Percentiles rank a stretch among this genome's conserved stretches.
phyloP scores from a whole-genome alignment of 2,888 invertebrate species.

The Stomorhina lunata region DNA sequence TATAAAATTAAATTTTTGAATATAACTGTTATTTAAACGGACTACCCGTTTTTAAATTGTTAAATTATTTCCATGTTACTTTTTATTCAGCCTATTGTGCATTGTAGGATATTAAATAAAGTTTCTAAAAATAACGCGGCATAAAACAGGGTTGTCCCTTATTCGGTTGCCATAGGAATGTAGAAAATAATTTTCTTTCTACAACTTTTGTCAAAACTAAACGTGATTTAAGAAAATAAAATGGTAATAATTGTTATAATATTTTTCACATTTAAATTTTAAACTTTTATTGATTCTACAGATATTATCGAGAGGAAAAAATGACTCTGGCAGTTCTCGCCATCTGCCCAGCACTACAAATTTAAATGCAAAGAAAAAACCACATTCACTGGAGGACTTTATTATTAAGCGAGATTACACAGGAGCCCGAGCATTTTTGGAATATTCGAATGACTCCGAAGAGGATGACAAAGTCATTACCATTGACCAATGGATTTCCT shows the following conservation, averaged over 20 bases:
- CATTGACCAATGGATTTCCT: slow-evolving; percentile 93
- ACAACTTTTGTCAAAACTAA: slow-evolving; percentile 4
- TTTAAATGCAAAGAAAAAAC: slow-evolving; percentile 80
- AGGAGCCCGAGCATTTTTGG: slow-evolving; percentile 94
- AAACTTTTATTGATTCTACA: slow-evolving; percentile 72
- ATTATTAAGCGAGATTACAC: slow-evolving; percentile 94
- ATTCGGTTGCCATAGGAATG: slow-evolving; percentile 9
- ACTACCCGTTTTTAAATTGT: too few species aligned
- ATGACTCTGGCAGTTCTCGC: slow-evolving; percentile 83
- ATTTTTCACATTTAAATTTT: neutral
- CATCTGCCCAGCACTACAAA: slow-evolving; percentile 68
- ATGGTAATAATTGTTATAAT: slow-evolving; percentile 30
- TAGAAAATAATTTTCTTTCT: neutral
- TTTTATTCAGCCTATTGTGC: too few species aligned
- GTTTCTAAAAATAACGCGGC: neutral
- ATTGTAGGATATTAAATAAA: too few species aligned
- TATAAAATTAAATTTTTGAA: too few species aligned
- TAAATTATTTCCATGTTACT: too few species aligned
- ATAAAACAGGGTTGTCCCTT: neutral
- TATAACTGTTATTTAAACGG: too few species aligned
- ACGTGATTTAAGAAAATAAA: neutral
- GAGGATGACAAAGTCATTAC: slow-evolving; percentile 74
- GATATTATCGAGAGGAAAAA: slow-evolving; percentile 92
- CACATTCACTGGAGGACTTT: slow-evolving; percentile 94
- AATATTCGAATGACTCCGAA: slow-evolving; percentile 79